Percentiles rank a stretch among this genome's conserved stretches.
Evolutionary conservation across 2,797 vertebrate genomes (phyloP).

Genomic region (Schizopygopsis pylzovi): DNA sequence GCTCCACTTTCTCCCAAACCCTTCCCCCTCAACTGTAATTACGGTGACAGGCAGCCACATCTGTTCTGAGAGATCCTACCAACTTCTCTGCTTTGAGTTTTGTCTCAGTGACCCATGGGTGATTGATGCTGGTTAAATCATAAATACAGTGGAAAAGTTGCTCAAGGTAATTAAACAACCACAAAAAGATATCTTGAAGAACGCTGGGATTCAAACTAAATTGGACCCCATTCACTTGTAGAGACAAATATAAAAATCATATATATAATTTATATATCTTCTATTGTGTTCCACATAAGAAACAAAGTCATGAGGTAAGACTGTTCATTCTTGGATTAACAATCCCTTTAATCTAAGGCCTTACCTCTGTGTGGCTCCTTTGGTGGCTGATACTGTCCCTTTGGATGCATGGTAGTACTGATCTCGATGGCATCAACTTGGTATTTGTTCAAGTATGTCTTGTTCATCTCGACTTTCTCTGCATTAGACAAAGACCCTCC

Average conservation of each 20-base stretch:
- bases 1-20: conserved; percentile 66
- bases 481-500: conserved; percentile 70
- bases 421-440: conserved; percentile 7
- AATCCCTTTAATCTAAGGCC: not conserved
- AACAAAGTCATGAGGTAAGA: not conserved
- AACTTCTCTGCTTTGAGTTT: conserved; percentile 59
- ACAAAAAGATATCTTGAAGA: not conserved
- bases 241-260: not conserved
- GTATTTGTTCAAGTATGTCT: conserved; percentile 72
- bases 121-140: conserved; percentile 30
- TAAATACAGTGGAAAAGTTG: conserved; percentile 11
- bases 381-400: conserved; percentile 53
- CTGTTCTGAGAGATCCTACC: conserved; percentile 56
- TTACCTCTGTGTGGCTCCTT: conserved; percentile 37
- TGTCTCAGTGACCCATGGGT: conserved; percentile 43
- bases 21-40: conserved; percentile 63
- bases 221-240: not conserved
- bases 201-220: not conserved
- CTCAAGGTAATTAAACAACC: conserved; percentile 20
- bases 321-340: not conserved
- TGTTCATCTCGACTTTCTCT: conserved; percentile 83
- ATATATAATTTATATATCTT: not conserved
- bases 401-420: conserved; percentile 8
- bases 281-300: not conserved
- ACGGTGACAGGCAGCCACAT: conserved; percentile 49